phyloP scores from a whole-genome alignment of 2,797 vertebrate genomes.

The Nyctibius grandis region DNA sequence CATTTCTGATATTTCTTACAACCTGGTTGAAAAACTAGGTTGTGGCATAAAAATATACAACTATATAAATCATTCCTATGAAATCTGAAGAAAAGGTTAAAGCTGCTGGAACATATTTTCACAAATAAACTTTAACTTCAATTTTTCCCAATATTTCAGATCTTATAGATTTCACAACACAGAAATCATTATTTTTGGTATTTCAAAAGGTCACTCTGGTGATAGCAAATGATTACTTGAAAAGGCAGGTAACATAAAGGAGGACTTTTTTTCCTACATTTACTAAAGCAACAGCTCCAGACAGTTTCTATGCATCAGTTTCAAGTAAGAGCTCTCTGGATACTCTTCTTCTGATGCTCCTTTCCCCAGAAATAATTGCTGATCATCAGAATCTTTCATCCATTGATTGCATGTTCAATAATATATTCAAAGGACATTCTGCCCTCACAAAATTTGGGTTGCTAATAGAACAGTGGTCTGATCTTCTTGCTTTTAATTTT shows the following conservation, averaged over 20 bases:
- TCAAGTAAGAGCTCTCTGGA: background rate
- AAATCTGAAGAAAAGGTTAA: slow-evolving; percentile 61
- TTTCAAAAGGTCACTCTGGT: slow-evolving; percentile 3
- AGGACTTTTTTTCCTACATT: background rate
- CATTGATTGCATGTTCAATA: background rate
- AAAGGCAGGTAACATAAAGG: background rate
- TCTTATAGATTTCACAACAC: background rate
- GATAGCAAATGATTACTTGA: background rate
- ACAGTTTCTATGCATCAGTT: background rate
- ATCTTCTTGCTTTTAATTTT: background rate
- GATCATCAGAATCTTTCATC: background rate
- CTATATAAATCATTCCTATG: slow-evolving; percentile 37
- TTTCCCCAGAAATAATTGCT: background rate
- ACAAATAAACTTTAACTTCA: slow-evolving; percentile 37
- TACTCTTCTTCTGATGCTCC: background rate
- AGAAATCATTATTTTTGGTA: background rate
- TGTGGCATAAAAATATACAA: slow-evolving; percentile 27
- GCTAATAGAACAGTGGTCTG: background rate
- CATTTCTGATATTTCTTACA: slow-evolving; percentile 9
- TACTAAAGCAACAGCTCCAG: background rate
- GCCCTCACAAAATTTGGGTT: background rate
- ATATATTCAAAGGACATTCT: background rate
- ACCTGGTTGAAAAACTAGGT: background rate
- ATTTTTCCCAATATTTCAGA: slow-evolving; percentile 27
- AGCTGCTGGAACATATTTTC: slow-evolving; percentile 34